phyloP scores from a whole-genome alignment of 2,888 invertebrate genomes.

The Epiblema foenella region DNA sequence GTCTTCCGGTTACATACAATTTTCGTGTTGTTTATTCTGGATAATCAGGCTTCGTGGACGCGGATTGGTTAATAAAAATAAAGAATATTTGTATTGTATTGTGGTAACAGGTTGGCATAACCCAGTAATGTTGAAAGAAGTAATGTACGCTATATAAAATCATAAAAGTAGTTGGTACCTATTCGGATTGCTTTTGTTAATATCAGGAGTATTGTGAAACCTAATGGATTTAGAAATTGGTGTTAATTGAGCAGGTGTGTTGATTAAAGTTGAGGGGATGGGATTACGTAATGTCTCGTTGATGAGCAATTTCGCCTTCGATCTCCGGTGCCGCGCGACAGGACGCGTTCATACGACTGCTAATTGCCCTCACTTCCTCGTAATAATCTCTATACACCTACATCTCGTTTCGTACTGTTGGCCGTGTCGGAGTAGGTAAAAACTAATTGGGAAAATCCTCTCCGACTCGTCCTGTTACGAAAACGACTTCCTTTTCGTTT shows the following conservation, averaged over 20 bases:
- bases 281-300: slow-evolving; percentile 65
- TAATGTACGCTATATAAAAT: slow-evolving; percentile 19
- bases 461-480: not conserved
- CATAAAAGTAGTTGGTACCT: slow-evolving; percentile 32
- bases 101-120: too few species aligned
- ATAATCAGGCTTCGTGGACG: slow-evolving; percentile 19
- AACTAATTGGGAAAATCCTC: slow-evolving; percentile 10
- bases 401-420: slow-evolving; percentile 14
- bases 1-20: not conserved
- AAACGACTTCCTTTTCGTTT: not conserved
- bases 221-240: slow-evolving; percentile 43
- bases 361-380: slow-evolving; percentile 60
- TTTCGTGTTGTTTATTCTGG: slow-evolving; percentile 21
- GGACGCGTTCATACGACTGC: slow-evolving; percentile 60
- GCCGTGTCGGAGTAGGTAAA: slow-evolving; percentile 1
- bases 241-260: slow-evolving; percentile 47
- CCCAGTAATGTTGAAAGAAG: not conserved
- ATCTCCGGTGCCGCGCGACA: slow-evolving; percentile 69
- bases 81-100: too few species aligned
- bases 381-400: slow-evolving; percentile 49
- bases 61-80: slow-evolving; percentile 30
- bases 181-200: slow-evolving; percentile 39
- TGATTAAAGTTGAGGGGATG: slow-evolving; percentile 44
- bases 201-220: slow-evolving; percentile 21
- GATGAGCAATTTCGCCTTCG: slow-evolving; percentile 78